Percentiles rank a stretch among this genome's conserved stretches.
These are phyloP conservation scores for Ophion ellenae DNA, from an alignment of 2,888 invertebrate species.

Conservation along the genomic window DNA sequence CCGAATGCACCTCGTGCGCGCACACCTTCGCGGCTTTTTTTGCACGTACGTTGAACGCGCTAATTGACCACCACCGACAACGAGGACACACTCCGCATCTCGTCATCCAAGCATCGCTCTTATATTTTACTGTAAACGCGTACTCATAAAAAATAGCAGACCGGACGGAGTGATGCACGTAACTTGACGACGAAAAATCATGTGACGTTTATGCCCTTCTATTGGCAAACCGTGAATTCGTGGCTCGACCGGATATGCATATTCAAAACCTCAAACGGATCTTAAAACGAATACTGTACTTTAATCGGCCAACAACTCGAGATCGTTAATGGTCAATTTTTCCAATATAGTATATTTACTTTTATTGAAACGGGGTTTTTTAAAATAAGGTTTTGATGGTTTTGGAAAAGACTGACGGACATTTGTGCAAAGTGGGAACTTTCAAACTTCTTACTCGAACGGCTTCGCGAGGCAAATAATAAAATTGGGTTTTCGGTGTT, in stretches of 20 bases:
- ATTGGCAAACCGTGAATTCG: neutral
- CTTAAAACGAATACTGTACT: too few relatives aligned
- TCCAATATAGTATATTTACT: too few relatives aligned
- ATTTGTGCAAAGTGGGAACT: too few relatives aligned
- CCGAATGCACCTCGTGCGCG: constrained; percentile 40
- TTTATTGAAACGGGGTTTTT: neutral
- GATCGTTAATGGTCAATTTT: too few relatives aligned
- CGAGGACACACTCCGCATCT: constrained; percentile 32
- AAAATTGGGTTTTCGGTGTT: too few relatives aligned
- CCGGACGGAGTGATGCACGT: neutral
- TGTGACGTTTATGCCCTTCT: neutral
- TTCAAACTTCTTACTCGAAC: too few relatives aligned
- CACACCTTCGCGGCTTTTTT: constrained; percentile 32
- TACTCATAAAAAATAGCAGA: neutral
- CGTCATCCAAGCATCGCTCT: constrained; percentile 10
- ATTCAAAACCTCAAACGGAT: too few relatives aligned
- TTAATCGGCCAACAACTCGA: too few relatives aligned
- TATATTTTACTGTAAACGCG: neutral
- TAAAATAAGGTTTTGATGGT: too few relatives aligned
- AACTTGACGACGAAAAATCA: neutral
- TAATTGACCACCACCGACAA: constrained; percentile 57
- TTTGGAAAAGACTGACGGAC: too few relatives aligned
- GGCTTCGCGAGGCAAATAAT: too few relatives aligned
- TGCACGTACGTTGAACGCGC: constrained; percentile 56
- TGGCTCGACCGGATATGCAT: neutral